Base-by-base conservation (phyloP, 2,888 invertebrate genomes). In the Brachyptera risi region DNA sequence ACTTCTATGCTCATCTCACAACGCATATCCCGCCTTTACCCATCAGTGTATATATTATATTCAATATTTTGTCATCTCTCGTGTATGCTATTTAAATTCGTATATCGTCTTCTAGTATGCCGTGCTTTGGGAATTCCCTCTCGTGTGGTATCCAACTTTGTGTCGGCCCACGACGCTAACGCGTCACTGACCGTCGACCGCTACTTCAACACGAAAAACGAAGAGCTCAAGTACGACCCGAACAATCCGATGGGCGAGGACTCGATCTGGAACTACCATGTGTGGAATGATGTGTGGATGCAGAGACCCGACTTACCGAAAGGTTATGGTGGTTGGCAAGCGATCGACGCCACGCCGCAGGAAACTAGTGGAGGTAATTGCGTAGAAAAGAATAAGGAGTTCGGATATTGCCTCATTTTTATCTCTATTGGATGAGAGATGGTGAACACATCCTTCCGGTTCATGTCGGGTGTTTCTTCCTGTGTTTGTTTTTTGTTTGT, bases 211-310 rank as follows among this genome's bases (percentile, higher is more conserved):
- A 78, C 77, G 51, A 78, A 80, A 17, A 83, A 87, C 76, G 83
- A 85, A 65, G 85, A 85, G 69, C 70, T 88, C 62, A 80, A 80
- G 38, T 82, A 75, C 63, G 87, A 87, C 69, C 86, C 88, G 1
- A 83, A 85, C 66, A 86, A 88, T 69, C 80, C 81, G 0, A 75
- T 75, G 23, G 83, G 85, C 1, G 83, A 83, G 50, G 92, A 92
- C 72, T 88, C 90, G 11, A 84, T 92, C 67, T 92, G 92, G 91
- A 92, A 90, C 74, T 92, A 88, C 72, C 92, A 92, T 70, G 90
- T 92, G 5, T 92, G 92, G 92, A 90, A 88, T 70, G 92, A 92
- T 68, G 88, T 86, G 0, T 92, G 89, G 87, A 91, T 92, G 90
- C 82, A 87, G 0, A 78, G 92, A 61, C 87, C 87, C 5, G 92